phyloP scores from a whole-genome alignment of 2,797 vertebrate genomes.

The Darevskia mixta region DNA sequence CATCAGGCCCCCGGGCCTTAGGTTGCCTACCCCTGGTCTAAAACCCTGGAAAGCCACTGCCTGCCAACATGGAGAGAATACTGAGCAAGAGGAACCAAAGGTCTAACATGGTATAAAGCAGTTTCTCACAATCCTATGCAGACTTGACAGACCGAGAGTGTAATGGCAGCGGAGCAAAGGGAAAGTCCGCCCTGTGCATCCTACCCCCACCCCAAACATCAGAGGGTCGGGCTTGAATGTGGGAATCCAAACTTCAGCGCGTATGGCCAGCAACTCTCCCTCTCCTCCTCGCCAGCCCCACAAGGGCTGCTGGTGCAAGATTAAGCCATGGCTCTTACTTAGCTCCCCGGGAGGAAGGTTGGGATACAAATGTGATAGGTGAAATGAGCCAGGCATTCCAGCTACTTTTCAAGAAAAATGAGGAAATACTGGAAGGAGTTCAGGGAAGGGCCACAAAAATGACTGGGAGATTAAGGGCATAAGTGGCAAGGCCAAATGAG shows the following conservation, averaged over 20 bases:
- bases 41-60: too few relatives aligned
- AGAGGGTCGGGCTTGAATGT: not conserved
- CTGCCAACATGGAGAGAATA: too few relatives aligned
- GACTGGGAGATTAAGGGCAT: not conserved
- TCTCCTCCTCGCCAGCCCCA: not conserved
- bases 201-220: too few relatives aligned
- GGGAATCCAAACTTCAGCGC: not conserved
- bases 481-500: not conserved
- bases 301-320: not conserved
- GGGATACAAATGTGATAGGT: not conserved
- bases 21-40: too few relatives aligned
- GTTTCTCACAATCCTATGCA: too few relatives aligned
- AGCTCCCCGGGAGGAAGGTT: not conserved
- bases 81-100: too few relatives aligned
- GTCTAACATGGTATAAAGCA: too few relatives aligned
- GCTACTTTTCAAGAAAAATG: not conserved
- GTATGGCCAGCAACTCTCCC: not conserved
- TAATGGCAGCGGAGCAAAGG: too few relatives aligned
- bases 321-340: not conserved
- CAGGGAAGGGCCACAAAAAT: constrained; percentile 14
- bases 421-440: not conserved
- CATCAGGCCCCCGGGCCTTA: too few relatives aligned
- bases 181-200: too few relatives aligned
- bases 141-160: too few relatives aligned
- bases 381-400: not conserved